These are phyloP conservation scores for Pelochelys cantorii DNA, from an alignment of 2,797 vertebrate species.

Conservation along the genomic window DNA sequence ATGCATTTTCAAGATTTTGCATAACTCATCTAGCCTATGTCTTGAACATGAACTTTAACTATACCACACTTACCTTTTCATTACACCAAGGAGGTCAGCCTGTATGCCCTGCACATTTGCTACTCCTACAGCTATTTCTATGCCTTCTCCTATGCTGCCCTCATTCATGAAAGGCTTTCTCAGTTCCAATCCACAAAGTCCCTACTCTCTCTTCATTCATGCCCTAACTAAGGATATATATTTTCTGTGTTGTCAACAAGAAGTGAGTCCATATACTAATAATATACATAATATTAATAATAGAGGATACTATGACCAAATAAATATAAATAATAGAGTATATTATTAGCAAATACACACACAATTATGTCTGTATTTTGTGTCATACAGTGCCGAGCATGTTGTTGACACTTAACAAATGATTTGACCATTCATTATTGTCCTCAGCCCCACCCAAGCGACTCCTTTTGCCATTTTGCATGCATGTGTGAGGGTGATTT, in stretches of 20 bases:
- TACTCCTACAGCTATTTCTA: not conserved
- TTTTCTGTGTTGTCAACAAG: not conserved
- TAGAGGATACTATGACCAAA: too few relatives aligned
- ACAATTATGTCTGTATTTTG: not conserved
- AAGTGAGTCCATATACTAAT: not conserved
- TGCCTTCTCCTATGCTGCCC: not conserved
- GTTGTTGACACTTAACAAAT: not conserved
- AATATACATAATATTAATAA: too few relatives aligned
- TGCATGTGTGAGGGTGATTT: not conserved
- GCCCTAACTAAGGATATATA: not conserved
- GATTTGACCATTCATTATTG: not conserved
- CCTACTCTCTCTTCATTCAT: not conserved
- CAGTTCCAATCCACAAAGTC: not conserved
- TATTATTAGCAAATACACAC: not conserved
- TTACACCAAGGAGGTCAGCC: not conserved
- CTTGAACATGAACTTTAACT: not conserved
- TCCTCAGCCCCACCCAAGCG: rapidly evolving
- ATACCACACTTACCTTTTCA: not conserved
- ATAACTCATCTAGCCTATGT: not conserved
- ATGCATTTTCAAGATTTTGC: not conserved
- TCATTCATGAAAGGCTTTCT: not conserved
- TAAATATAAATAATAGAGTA: too few relatives aligned
- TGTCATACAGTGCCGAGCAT: not conserved
- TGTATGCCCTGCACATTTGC: not conserved
- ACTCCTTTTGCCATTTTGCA: not conserved